Percentiles rank a stretch among this genome's conserved stretches.
These are phyloP conservation scores for Sarcophilus harrisii DNA, from an alignment of 2,797 vertebrate species.

Conservation along the genomic window DNA sequence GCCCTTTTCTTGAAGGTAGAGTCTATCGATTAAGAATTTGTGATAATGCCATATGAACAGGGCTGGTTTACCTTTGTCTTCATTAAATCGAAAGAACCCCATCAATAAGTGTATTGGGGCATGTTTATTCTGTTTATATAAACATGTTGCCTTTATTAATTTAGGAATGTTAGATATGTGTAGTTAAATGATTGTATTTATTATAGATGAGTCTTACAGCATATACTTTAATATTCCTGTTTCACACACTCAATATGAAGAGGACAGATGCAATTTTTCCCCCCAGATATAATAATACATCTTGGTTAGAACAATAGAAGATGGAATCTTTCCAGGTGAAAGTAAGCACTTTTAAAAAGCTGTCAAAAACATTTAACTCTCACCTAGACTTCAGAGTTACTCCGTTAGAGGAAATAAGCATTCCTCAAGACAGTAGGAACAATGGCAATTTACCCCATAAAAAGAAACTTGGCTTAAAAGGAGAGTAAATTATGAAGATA, in stretches of 20 bases:
- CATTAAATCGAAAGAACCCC: conserved; percentile 15
- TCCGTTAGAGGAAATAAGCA: not conserved
- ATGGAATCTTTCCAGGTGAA: not conserved
- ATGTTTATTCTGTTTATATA: conserved; percentile 24
- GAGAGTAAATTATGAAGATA: not conserved
- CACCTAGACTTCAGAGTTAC: not conserved
- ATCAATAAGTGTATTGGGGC: not conserved
- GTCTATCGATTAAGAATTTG: conserved; percentile 17
- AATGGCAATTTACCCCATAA: not conserved
- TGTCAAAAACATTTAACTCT: not conserved
- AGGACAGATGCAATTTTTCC: not conserved
- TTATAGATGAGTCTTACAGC: conserved; percentile 42
- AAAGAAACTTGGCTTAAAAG: not conserved
- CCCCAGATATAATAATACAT: not conserved
- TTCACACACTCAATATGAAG: conserved; percentile 1
- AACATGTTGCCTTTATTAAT: conserved; percentile 27
- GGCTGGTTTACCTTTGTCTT: not conserved
- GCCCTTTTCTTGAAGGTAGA: conserved; percentile 2
- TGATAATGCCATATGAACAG: not conserved
- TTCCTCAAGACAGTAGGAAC: not conserved
- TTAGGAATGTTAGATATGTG: not conserved
- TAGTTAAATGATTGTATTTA: not conserved
- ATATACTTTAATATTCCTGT: not conserved
- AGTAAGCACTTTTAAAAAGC: not conserved
- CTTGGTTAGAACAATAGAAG: not conserved